Evolutionary conservation across 1,140 invertebrate genomes (phyloP), one percentile per base, ranked within the genome.

Genomic region (Hycleus cichorii): DNA sequence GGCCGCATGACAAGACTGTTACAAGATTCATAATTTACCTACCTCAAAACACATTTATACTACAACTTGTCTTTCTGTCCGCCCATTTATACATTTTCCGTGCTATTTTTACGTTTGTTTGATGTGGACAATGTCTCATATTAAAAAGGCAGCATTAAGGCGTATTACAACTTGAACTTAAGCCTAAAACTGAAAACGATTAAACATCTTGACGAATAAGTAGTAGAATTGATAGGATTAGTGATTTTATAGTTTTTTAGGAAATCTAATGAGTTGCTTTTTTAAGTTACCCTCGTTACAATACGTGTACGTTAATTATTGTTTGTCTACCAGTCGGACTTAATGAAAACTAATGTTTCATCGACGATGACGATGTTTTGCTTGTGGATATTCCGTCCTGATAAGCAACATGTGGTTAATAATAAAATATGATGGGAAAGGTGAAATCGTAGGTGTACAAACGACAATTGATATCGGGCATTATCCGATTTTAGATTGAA

Each of bases 1-100:
- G 40, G 11, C 40, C 52, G 58, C 58, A 53, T 59, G 62, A 63
- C 61, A 63, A 63, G 62, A 63, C 55, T 40, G 53, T 46, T 54
- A 60, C 53, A 63, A 63, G 62, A 63, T 60, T 60, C 62, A 63
- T 63, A 63, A 63, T 63, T 60, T 47, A 59, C 49, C 52, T 56
- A 43, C 58, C 55, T 60, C 49, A 60, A 42, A 32, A 32, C 32
- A 32, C 32, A 32, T 32, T 32, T 32, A 18, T 18, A 32, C 32
- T 7, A 32, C 32, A 32, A 32, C 4, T 32, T 32, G 32, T 32
- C 32, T 32, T 1, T 32, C 3, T 9, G 11, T 42, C 40, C 32
- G 27, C 46, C 12, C 49, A 49, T 47, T 60, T 18, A 18, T 18
- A 18, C 18, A 42, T 60, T 47, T 60, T 60, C 39, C 49, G 32